A percentile compares a stretch with the other conserved stretches of the same genome.
Evolutionary conservation across 1,140 invertebrate species (phyloP).

Genomic region (Bombus haemorrhoidalis): DNA sequence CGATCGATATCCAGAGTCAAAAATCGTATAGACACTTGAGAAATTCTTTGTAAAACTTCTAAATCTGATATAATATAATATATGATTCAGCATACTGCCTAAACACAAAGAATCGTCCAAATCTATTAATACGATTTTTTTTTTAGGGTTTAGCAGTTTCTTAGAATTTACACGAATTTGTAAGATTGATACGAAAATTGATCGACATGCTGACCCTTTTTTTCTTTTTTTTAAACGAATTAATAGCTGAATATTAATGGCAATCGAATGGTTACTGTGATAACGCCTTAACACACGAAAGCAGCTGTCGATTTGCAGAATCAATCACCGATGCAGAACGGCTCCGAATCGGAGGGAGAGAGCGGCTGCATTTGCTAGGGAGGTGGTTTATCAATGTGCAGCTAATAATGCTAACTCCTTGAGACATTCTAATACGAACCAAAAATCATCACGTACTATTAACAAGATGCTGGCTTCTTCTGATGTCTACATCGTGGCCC

Average conservation of each 20-base stretch:
- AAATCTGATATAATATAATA: neutral
- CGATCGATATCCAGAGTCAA: conserved; percentile 27
- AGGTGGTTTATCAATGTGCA: conserved; percentile 52
- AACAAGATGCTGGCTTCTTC: conserved; percentile 70
- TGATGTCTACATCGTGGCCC: conserved; percentile 65
- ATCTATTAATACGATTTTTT: neutral
- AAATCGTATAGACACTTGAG: neutral
- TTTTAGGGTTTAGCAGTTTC: conserved; percentile 7
- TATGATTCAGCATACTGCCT: conserved; percentile 11
- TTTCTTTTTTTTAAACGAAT: neutral
- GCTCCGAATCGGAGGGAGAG: conserved; percentile 89
- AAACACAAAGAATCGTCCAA: conserved; percentile 4
- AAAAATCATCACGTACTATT: conserved; percentile 64
- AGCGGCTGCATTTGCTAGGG: conserved; percentile 90
- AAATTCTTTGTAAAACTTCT: conserved; percentile 1
- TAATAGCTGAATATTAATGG: conserved; percentile 15
- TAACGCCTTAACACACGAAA: conserved; percentile 81
- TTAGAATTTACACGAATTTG: neutral
- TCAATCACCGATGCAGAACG: conserved; percentile 87
- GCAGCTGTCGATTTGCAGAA: conserved; percentile 91
- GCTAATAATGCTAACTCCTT: conserved; percentile 52
- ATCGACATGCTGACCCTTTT: neutral
- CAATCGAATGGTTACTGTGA: conserved; percentile 37
- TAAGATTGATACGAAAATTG: conserved; percentile 1
- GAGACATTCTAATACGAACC: conserved; percentile 53